Conservation (phyloP, 2,888 invertebrate species). For the Coenonympha glycerion region DNA sequence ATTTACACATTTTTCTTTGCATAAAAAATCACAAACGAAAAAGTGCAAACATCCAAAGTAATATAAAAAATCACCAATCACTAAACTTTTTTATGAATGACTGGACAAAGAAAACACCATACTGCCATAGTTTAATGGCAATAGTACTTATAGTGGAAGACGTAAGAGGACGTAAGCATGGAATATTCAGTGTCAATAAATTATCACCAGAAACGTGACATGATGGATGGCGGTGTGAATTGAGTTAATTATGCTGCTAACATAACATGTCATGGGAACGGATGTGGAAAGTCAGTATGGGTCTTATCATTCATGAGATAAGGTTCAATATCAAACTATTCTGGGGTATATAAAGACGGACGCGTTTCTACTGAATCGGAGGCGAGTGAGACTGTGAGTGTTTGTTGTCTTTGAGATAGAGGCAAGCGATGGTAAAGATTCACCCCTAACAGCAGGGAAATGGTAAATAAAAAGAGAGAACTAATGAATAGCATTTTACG, state of each 20-base stretch:
- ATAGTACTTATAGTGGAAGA: too few relatives aligned
- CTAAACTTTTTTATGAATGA: background rate
- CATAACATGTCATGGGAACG: background rate
- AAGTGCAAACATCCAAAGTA: too few relatives aligned
- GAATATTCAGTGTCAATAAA: conserved; percentile 42
- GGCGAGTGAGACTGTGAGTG: too few relatives aligned
- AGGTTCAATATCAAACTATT: background rate
- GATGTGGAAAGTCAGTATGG: background rate
- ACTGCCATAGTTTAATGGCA: background rate
- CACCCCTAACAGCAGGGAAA: too few relatives aligned
- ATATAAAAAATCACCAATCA: background rate
- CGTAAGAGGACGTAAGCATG: conserved; percentile 20
- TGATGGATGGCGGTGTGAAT: conserved; percentile 35
- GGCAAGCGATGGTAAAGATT: too few relatives aligned
- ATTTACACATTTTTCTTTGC: too few relatives aligned
- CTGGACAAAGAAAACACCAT: conserved; percentile 2
- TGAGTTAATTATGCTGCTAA: background rate
- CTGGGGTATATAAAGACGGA: too few relatives aligned
- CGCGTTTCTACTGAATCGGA: too few relatives aligned
- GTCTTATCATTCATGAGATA: background rate
- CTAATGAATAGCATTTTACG: too few relatives aligned
- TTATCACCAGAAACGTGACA: conserved; percentile 30
- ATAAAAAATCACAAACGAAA: too few relatives aligned
- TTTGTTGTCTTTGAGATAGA: too few relatives aligned
- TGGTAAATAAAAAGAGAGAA: too few relatives aligned